phyloP scores from a whole-genome alignment of 2,113 vertebrate genomes.

The Saccopteryx leptura region DNA sequence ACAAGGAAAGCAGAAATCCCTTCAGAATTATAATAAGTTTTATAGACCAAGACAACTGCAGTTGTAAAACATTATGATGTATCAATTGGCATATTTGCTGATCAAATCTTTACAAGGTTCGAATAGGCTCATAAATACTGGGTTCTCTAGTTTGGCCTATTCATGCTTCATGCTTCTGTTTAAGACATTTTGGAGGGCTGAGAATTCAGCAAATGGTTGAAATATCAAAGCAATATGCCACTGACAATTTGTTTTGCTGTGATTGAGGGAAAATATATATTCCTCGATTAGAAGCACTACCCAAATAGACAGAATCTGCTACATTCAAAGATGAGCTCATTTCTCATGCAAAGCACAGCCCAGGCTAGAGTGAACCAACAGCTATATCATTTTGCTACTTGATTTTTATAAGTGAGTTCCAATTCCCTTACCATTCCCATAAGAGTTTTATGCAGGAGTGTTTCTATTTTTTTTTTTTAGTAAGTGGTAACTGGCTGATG shows the following conservation, averaged over 20 bases:
- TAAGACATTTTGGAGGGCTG: constrained; percentile 67
- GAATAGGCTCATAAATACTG: constrained; percentile 78
- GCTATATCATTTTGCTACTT: constrained; percentile 47
- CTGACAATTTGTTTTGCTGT: constrained; percentile 80
- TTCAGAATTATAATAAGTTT: constrained; percentile 78
- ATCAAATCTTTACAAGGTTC: constrained; percentile 83
- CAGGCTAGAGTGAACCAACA: constrained; percentile 65
- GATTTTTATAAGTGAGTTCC: constrained; percentile 71
- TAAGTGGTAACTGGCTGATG: constrained; percentile 51
- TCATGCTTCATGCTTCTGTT: constrained; percentile 73
- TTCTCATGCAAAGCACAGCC: constrained; percentile 66
- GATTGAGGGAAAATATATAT: constrained; percentile 78
- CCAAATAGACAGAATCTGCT: constrained; percentile 76
- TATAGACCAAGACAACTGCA: constrained; percentile 82
- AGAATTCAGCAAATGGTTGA: constrained; percentile 76
- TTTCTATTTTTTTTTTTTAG: constrained; percentile 17
- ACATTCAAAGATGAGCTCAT: constrained; percentile 63
- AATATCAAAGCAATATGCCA: constrained; percentile 80
- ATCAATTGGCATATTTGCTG: constrained; percentile 84
- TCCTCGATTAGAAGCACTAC: constrained; percentile 63
- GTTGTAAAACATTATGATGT: constrained; percentile 85
- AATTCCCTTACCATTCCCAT: constrained; percentile 59
- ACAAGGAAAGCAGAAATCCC: constrained; percentile 70
- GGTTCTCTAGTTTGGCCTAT: constrained; percentile 69
- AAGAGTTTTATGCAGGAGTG: constrained; percentile 34